phyloP scores from a whole-genome alignment of 2,113 vertebrate genomes.

The Melanotaenia duboulayi region DNA sequence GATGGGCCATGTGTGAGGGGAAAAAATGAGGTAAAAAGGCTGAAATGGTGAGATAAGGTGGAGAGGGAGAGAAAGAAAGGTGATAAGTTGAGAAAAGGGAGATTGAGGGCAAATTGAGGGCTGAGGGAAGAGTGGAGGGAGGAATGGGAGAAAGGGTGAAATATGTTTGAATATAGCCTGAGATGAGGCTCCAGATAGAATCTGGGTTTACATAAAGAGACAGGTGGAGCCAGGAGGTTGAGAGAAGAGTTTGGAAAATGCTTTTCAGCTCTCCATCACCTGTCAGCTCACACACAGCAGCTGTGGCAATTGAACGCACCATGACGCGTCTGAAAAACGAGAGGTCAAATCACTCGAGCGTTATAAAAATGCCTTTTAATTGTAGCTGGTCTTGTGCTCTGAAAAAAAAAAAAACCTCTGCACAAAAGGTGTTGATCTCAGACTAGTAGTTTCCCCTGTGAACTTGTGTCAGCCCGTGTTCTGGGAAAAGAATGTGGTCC shows the following conservation, averaged over 20 bases:
- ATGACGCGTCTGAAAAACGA: conserved; percentile 32
- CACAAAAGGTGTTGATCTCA: conserved; percentile 64
- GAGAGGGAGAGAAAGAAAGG: conserved; percentile 28
- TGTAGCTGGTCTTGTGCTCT: conserved; percentile 4
- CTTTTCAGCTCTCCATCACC: conserved; percentile 67
- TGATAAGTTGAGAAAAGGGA: conserved; percentile 44
- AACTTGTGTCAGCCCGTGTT: conserved; percentile 46
- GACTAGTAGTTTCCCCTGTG: conserved; percentile 28
- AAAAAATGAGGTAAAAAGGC: conserved; percentile 38
- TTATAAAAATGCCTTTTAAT: conserved; percentile 59
- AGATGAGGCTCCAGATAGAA: conserved; percentile 42
- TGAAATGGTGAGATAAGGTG: conserved; percentile 48
- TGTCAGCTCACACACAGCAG: conserved; percentile 68
- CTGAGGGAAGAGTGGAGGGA: background rate
- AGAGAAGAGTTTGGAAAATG: conserved; percentile 53
- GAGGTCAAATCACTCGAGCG: conserved; percentile 63
- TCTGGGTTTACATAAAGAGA: conserved; percentile 51
- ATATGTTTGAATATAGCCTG: conserved; percentile 17
- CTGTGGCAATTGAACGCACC: conserved; percentile 61
- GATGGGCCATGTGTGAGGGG: background rate
- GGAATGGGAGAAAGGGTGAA: conserved; percentile 1
- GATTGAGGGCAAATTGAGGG: conserved; percentile 21
- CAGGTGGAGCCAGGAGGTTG: conserved; percentile 52
- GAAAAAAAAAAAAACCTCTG: conserved; percentile 7
- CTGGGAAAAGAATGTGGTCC: conserved; percentile 32